phyloP scores from a whole-genome alignment of 23 tunicate genomes.

The Halocynthia aurantium region DNA sequence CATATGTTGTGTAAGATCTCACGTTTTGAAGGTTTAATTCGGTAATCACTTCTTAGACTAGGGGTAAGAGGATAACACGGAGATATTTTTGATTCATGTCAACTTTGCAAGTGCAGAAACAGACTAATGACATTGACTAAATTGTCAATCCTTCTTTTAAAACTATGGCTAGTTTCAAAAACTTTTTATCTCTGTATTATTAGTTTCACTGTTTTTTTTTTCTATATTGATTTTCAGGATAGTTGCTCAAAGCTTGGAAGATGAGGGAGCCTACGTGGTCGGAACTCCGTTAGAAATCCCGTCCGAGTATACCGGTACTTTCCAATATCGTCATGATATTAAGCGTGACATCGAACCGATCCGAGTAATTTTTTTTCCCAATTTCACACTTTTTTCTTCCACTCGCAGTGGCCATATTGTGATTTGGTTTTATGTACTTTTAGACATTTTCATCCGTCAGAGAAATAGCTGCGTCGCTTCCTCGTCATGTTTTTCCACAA shows the following conservation, averaged over 20 bases:
- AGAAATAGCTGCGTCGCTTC: constrained; percentile 12
- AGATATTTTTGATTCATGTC: no score
- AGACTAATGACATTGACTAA: no score
- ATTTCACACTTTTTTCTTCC: neutral
- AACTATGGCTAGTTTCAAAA: neutral
- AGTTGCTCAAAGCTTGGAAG: constrained; percentile 21
- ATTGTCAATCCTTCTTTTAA: no score
- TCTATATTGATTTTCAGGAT: constrained; percentile 1
- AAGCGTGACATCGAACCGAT: constrained; percentile 1
- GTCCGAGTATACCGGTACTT: constrained; percentile 16
- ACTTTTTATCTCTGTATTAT: neutral
- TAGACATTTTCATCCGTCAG: constrained; percentile 12
- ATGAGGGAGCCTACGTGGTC: constrained; percentile 27
- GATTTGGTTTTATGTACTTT: neutral
- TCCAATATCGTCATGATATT: constrained; percentile 12
- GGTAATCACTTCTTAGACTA: no score
- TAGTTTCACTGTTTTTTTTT: neutral
- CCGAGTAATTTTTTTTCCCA: neutral
- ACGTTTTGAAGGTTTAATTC: no score
- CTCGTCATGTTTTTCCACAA: constrained; percentile 9
- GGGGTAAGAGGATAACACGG: no score
- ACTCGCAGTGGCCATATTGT: neutral
- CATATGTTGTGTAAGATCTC: no score
- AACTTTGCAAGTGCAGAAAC: no score
- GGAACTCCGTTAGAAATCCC: constrained; percentile 20